A percentile compares a stretch with the other conserved stretches of the same genome.
Evolutionary conservation across 2,113 vertebrate species (phyloP).

Genomic region (Pavo muticus): DNA sequence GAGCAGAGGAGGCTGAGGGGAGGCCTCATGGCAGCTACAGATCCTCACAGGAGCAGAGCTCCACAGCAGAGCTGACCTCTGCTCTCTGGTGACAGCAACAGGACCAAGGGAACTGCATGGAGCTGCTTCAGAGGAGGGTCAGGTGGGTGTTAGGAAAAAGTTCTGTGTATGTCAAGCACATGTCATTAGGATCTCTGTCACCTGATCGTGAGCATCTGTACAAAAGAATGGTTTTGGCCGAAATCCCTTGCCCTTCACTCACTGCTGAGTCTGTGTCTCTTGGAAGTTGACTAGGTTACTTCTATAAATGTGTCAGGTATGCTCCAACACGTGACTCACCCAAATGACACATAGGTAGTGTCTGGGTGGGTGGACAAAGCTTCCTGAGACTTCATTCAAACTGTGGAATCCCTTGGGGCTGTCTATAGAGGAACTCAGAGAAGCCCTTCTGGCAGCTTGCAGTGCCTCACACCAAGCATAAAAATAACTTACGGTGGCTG

Average conservation of each 20-base stretch:
- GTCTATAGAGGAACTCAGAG: background rate
- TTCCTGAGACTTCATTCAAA: background rate
- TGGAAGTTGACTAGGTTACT: background rate
- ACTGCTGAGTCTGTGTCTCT: background rate
- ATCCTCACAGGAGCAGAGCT: background rate
- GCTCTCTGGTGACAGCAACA: background rate
- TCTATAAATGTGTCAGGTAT: background rate
- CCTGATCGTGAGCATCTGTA: background rate
- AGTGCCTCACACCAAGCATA: background rate
- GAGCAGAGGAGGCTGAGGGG: no score
- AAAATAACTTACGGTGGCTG: background rate
- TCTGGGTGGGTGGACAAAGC: background rate
- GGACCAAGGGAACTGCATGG: background rate
- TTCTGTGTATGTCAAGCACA: background rate
- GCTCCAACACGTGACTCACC: fast-evolving
- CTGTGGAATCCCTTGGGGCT: background rate
- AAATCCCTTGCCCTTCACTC: background rate
- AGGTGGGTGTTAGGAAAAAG: background rate
- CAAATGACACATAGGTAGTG: background rate
- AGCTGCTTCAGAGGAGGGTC: no score
- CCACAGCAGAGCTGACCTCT: background rate
- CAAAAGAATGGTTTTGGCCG: background rate
- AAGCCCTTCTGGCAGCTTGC: background rate
- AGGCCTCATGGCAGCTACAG: background rate
- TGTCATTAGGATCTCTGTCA: background rate